A percentile compares a stretch with the other conserved stretches of the same genome.
Conservation (phyloP, 2,113 vertebrate species). For the Ranitomeya imitator region DNA sequence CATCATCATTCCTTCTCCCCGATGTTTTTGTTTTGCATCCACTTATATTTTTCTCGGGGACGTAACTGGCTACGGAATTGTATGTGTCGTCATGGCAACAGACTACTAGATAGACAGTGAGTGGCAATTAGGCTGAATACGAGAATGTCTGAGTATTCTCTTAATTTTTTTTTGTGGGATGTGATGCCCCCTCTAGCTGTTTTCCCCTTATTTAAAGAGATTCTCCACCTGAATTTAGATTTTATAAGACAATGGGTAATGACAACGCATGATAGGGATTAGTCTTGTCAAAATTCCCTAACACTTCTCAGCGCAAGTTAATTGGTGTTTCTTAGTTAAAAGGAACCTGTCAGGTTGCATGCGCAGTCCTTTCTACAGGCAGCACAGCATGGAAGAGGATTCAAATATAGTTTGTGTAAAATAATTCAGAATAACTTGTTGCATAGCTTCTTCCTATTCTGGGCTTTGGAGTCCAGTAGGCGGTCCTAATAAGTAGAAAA, state of each 20-base stretch:
- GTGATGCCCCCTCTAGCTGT: neutral
- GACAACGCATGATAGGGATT: neutral
- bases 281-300: neutral
- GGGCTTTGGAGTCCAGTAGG: too few relatives aligned
- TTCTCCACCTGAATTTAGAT: neutral
- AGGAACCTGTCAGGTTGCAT: too few relatives aligned
- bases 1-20: neutral
- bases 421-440: too few relatives aligned
- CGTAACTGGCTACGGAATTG: neutral
- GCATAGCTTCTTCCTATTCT: too few relatives aligned
- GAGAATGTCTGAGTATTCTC: constrained; percentile 7
- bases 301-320: neutral
- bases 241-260: neutral
- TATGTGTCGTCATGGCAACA: constrained; percentile 33
- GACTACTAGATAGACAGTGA: constrained; percentile 29
- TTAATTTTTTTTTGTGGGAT: neutral
- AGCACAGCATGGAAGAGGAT: too few relatives aligned
- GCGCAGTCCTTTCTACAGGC: too few relatives aligned
- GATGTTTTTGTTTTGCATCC: constrained; percentile 7
- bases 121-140: constrained; percentile 33
- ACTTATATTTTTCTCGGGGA: neutral
- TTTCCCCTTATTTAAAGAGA: neutral
- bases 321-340: neutral
- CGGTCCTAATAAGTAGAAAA: too few relatives aligned
- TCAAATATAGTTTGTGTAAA: too few relatives aligned